phyloP scores from a whole-genome alignment of 2,113 vertebrate species.

The Microtus ochrogaster region DNA sequence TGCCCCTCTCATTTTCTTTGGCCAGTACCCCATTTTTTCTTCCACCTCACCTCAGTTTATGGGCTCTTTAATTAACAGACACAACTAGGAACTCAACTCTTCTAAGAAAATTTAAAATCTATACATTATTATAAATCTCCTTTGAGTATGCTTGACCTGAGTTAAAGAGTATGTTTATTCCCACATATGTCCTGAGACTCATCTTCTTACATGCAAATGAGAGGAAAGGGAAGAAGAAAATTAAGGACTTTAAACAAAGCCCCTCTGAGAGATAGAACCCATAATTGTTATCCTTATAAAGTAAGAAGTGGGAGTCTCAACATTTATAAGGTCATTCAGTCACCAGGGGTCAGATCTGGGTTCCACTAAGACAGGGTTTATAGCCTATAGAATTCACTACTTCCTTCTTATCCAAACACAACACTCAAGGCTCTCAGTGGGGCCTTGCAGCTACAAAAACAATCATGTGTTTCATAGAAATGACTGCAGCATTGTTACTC shows the following conservation, averaged over 20 bases:
- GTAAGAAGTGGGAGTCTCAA: not conserved
- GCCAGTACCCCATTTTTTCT: not conserved
- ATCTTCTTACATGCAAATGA: not conserved
- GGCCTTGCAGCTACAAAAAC: not conserved
- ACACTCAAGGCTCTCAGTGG: not conserved
- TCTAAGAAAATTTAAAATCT: not conserved
- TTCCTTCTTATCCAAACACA: rapidly evolving
- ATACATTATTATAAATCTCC: not conserved
- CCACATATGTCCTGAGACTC: not conserved
- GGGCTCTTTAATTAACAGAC: not conserved
- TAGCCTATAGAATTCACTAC: not conserved
- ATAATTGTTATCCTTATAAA: not conserved
- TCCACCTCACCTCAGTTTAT: not conserved
- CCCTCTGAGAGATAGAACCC: not conserved
- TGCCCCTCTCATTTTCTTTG: not conserved
- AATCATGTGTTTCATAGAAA: rapidly evolving
- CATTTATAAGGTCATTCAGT: not conserved
- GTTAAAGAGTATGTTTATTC: not conserved
- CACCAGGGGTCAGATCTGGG: not conserved
- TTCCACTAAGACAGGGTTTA: not conserved
- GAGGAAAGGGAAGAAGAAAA: not conserved
- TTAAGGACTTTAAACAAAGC: not conserved
- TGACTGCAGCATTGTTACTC: not conserved
- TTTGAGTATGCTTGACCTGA: not conserved
- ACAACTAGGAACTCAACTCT: not conserved